phyloP scores from a whole-genome alignment of 2,113 vertebrate genomes.

The Sceloporus tristichus region DNA sequence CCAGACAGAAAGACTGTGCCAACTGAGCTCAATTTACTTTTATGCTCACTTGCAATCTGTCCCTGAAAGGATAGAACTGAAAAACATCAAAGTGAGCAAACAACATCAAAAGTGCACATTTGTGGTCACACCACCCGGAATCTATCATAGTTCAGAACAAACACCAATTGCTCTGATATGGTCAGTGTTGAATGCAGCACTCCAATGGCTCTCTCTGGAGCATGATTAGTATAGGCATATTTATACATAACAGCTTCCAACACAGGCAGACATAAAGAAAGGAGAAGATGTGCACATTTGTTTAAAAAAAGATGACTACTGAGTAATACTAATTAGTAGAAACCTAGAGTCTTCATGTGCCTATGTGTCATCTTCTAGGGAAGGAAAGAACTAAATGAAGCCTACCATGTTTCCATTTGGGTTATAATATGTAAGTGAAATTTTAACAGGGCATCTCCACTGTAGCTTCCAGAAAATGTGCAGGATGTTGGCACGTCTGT shows the following conservation, averaged over 20 bases:
- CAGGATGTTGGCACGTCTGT: constrained; percentile 61
- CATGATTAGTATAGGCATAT: constrained; percentile 64
- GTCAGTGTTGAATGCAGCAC: constrained; percentile 56
- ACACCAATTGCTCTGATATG: constrained; percentile 64
- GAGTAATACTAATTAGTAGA: constrained; percentile 47
- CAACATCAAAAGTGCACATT: constrained; percentile 53
- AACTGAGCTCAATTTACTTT: constrained; percentile 66
- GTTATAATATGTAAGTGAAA: constrained; percentile 50
- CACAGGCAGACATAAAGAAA: constrained; percentile 60
- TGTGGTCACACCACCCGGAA: constrained; percentile 68
- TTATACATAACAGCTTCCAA: constrained; percentile 65
- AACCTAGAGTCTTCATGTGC: constrained; percentile 32
- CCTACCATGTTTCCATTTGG: not conserved
- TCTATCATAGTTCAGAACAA: constrained; percentile 62
- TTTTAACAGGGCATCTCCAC: constrained; percentile 41
- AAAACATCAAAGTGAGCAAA: constrained; percentile 62
- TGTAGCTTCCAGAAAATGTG: constrained; percentile 33
- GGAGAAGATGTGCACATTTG: constrained; percentile 44
- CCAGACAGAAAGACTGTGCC: constrained; percentile 56
- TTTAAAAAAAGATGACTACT: constrained; percentile 19
- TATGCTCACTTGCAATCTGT: constrained; percentile 63
- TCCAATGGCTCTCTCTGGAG: constrained; percentile 65
- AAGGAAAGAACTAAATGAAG: not conserved
- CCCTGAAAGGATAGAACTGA: constrained; percentile 62
- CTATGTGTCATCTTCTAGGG: constrained; percentile 22